Base-by-base conservation (phyloP, 30 jellyfish, hydroid and myxozoan genomes). In the Haliclystus octoradiatus region DNA sequence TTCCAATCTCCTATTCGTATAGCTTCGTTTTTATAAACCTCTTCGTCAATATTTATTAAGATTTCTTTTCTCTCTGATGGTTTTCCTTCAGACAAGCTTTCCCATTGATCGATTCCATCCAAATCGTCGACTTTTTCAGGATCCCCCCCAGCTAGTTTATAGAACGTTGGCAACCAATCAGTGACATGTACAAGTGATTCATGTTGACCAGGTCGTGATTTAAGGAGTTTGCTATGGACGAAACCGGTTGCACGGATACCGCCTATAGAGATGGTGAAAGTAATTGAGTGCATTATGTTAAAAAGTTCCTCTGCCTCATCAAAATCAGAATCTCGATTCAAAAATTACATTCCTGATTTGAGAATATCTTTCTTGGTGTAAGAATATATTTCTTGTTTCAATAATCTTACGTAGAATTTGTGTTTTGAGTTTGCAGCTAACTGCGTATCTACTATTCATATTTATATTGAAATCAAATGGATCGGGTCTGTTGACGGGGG, bases 111-210 rank as follows among this genome's bases (percentile, higher is more conserved):
- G 12, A 53, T 13, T 4, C 68, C 68, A 24, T 53, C 68, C 12
- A 53, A 5, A 5, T 53, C 68, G 26, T 24, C 30, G 4, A 26
- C 12, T 4, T 5, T 24, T 12, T 12, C 24, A 19, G 19, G 14
- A 40, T 40, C 19, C 13, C 68, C 68, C 30, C 30, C 30, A 5
- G 68, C 68, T 7, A 53, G 68, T n/a, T 53, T 53, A 26, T 13
- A n/a, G 68, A 53, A 13, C 7, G 68, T 53, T 53, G 68, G 68
- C 24, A 53, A 53, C 68, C 68, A 53, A 53, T 53, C 68, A 53
- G 68, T 53, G 30, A 53, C 30, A 24, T 53, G 68, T 26, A 53
- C 24, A 12, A 53, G 7, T 24, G 26, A 26, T 4, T 13, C 12
- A 7, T n/a, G 30, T 5, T n/a, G 26, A 53, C 12, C 68, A 12